Evolutionary conservation across 1,140 invertebrate species (phyloP).

Genomic region (Nephotettix cincticeps): DNA sequence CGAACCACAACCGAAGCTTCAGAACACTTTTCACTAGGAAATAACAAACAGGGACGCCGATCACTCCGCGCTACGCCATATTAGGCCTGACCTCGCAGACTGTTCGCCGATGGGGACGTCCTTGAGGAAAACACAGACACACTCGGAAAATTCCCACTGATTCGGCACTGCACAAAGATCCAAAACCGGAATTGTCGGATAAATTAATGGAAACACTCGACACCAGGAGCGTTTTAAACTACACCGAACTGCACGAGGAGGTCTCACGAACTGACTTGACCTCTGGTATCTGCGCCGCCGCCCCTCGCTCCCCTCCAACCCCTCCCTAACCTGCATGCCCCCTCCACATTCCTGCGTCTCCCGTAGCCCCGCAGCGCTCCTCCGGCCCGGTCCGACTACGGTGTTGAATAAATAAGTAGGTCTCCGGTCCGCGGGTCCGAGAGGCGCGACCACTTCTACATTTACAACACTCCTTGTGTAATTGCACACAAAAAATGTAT

Average conservation of each 20-base stretch:
- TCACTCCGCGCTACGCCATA: neutral
- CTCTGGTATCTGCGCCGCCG: neutral
- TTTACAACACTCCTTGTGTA: too few relatives aligned
- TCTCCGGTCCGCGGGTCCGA: too few relatives aligned
- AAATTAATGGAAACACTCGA: neutral
- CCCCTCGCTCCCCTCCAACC: neutral
- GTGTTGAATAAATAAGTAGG: too few relatives aligned
- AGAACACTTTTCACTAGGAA: neutral
- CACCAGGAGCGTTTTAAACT: neutral
- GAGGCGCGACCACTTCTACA: too few relatives aligned
- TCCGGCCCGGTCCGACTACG: neutral
- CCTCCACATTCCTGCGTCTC: neutral
- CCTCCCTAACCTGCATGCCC: neutral
- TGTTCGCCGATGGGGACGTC: neutral
- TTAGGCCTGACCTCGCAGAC: neutral
- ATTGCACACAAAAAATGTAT: too few relatives aligned
- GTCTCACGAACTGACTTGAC: constrained; percentile 17
- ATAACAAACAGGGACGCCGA: neutral
- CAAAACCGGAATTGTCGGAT: neutral
- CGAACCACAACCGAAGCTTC: neutral
- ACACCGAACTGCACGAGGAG: neutral
- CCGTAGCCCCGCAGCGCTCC: neutral
- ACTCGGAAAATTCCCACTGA: neutral
- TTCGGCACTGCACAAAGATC: too few relatives aligned
- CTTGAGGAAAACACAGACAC: neutral